Evolutionary conservation across 2,888 invertebrate genomes (phyloP).

Genomic region (Formica aserva): DNA sequence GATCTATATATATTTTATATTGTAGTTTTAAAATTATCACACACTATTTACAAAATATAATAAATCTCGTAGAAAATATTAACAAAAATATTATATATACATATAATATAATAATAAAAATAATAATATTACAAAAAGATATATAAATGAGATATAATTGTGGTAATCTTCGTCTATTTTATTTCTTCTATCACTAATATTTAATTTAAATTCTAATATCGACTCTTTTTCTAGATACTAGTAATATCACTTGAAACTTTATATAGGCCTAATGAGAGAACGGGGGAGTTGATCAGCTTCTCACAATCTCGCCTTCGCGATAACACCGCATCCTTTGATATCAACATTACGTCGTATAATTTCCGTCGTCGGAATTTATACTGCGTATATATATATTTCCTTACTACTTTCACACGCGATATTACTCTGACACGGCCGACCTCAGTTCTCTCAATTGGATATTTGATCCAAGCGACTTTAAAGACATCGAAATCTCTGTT

Average conservation of each 20-base stretch:
- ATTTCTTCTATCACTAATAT: background rate
- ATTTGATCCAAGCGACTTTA: slow-evolving; percentile 5
- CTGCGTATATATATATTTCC: background rate
- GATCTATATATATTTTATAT: background rate
- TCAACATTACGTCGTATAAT: slow-evolving; percentile 39
- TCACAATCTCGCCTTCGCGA: slow-evolving; percentile 65
- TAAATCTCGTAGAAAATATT: background rate
- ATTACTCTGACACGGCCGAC: background rate
- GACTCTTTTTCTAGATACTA: background rate
- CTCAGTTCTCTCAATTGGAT: slow-evolving; percentile 9
- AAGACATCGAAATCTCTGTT: background rate
- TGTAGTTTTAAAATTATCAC: background rate
- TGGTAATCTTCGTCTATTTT: background rate
- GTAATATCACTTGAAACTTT: background rate
- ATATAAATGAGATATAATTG: background rate
- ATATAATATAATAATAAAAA: too few relatives aligned
- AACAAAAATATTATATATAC: background rate
- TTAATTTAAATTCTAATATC: slow-evolving; percentile 5
- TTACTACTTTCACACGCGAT: background rate
- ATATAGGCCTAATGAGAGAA: background rate
- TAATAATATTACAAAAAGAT: background rate
- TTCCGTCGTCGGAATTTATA: slow-evolving; percentile 60
- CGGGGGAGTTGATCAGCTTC: background rate
- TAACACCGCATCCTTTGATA: slow-evolving; percentile 74
- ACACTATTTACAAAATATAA: background rate